Conservation (phyloP, 2,113 vertebrate species). For the Muntiacus muntjak region DNA sequence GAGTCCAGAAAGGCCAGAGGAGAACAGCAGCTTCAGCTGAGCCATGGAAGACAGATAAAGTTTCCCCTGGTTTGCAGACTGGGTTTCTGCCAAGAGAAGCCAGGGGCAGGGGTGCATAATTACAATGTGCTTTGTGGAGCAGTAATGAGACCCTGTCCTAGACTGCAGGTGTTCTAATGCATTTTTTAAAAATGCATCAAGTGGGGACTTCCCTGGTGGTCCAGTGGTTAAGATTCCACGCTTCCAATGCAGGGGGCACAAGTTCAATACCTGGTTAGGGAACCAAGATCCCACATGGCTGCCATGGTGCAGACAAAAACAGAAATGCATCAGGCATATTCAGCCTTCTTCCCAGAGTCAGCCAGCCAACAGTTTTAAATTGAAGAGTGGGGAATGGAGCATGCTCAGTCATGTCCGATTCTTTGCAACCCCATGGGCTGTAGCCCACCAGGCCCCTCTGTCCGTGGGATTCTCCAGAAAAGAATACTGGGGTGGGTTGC, state of each 20-base stretch:
- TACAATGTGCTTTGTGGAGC: not conserved
- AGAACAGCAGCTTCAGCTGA: not conserved
- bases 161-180: not conserved
- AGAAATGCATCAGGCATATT: not conserved
- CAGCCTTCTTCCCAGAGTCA: not conserved
- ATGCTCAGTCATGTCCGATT: not conserved
- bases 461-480: not conserved
- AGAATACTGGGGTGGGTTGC: not conserved
- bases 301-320: not conserved
- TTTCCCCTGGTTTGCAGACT: not conserved
- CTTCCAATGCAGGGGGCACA: not conserved
- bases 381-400: not conserved
- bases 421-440: not conserved
- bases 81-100: not conserved
- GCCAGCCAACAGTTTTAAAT: not conserved
- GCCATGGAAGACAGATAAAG: not conserved
- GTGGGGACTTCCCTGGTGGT: not conserved
- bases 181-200: not conserved
- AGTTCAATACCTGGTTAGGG: not conserved
- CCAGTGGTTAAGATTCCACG: not conserved
- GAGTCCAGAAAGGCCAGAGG: not conserved
- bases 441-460: not conserved
- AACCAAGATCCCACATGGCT: not conserved
- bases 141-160: not conserved
- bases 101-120: too few relatives aligned